A percentile compares a stretch with the other conserved stretches of the same genome.
Evolutionary conservation across 2,797 vertebrate species (phyloP).

Genomic region (Agapornis canus): DNA sequence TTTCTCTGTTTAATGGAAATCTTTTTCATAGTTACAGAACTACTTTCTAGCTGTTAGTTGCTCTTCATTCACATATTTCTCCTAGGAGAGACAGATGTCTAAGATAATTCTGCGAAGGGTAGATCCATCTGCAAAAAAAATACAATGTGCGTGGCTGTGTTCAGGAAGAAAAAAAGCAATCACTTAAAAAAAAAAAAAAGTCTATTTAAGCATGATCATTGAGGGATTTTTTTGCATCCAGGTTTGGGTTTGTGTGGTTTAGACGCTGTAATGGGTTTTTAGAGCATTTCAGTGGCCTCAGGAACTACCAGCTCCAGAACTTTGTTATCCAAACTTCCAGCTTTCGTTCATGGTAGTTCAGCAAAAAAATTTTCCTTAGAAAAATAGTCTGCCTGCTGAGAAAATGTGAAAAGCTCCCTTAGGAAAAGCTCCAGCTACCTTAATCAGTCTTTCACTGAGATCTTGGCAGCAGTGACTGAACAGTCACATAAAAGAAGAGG

Average conservation of each 20-base stretch:
- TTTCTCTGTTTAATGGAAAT: neutral
- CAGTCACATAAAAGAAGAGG: slow-evolving; percentile 34
- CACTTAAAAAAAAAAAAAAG: neutral
- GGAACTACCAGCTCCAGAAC: neutral
- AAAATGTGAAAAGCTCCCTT: slow-evolving; percentile 14
- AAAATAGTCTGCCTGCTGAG: neutral
- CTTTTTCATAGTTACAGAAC: neutral
- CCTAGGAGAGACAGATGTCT: neutral
- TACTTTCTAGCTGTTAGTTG: neutral
- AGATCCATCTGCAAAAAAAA: neutral
- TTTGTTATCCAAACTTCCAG: neutral
- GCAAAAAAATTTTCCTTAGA: neutral
- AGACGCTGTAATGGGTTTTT: neutral
- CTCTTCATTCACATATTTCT: neutral
- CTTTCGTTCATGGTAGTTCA: neutral
- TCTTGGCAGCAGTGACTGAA: slow-evolving; percentile 54
- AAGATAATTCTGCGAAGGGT: neutral
- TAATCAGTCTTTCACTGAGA: slow-evolving; percentile 44
- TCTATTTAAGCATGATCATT: neutral
- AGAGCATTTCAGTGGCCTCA: neutral
- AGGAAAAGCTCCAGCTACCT: slow-evolving; percentile 39
- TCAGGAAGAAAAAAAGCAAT: neutral
- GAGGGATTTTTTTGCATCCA: accelerated
- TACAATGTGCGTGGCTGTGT: neutral
- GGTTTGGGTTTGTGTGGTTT: neutral